phyloP scores from a whole-genome alignment of 1,140 invertebrate species.

The Kradibia gibbosae region DNA sequence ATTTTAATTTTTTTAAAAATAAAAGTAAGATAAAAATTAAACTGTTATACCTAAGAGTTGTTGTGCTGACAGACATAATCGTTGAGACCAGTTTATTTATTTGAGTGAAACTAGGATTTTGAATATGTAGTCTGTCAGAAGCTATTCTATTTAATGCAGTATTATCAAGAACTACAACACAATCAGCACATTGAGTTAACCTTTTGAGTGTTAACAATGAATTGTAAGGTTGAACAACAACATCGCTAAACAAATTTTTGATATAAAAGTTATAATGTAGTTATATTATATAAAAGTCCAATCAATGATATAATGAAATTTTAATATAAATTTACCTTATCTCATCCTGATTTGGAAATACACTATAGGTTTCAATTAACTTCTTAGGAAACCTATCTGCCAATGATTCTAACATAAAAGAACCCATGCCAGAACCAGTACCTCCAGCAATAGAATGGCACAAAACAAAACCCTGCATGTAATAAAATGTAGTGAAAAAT shows the following conservation, averaged over 20 bases:
- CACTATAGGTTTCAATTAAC: constrained; percentile 98
- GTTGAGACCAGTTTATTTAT: constrained; percentile 98
- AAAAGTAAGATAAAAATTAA: constrained; percentile 1
- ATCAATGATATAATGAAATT: neutral
- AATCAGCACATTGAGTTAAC: constrained; percentile 96
- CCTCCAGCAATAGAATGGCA: constrained; percentile 99
- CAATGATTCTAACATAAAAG: constrained; percentile 93
- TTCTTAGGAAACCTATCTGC: constrained; percentile 98
- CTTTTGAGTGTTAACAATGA: constrained; percentile 95
- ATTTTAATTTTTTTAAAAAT: neutral
- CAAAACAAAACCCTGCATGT: constrained; percentile 92
- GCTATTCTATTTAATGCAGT: constrained; percentile 98
- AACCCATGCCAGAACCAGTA: constrained; percentile 98
- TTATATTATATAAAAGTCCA: constrained; percentile 10
- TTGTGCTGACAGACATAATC: constrained; percentile 98
- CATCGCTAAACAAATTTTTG: constrained; percentile 86
- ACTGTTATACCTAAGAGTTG: constrained; percentile 82
- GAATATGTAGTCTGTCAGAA: constrained; percentile 93
- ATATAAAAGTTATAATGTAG: constrained; percentile 9
- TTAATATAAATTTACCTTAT: constrained; percentile 77
- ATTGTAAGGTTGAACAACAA: constrained; percentile 99
- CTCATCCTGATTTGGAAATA: constrained; percentile 99
- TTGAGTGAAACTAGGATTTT: constrained; percentile 96
- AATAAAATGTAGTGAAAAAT: constrained; percentile 33
- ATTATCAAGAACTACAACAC: constrained; percentile 98